Percentiles rank a stretch among this genome's conserved stretches.
Conservation (phyloP, 2,113 vertebrate species). For the Tenebrosternarchus preto region DNA sequence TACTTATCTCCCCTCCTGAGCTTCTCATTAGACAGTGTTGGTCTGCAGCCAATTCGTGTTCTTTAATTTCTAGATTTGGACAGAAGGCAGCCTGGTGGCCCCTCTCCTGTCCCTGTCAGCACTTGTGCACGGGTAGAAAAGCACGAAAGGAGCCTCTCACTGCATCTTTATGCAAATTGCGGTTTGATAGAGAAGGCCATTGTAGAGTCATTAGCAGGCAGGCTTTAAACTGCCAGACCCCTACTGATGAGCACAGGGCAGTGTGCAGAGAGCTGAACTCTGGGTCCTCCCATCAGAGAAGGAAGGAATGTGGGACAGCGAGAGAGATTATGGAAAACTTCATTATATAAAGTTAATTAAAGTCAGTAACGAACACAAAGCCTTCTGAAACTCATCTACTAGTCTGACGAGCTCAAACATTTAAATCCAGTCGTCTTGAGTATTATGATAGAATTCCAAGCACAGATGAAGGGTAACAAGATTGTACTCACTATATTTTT, state of each 20-base stretch:
- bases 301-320: background rate
- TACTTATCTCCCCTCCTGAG: background rate
- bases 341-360: slow-evolving; percentile 41
- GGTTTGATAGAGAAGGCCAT: slow-evolving; percentile 74
- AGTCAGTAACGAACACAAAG: slow-evolving; percentile 4
- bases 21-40: slow-evolving; percentile 1
- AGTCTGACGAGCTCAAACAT: background rate
- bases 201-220: slow-evolving; percentile 72
- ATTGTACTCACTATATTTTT: no score
- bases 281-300: background rate
- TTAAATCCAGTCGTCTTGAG: background rate
- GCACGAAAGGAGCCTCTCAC: slow-evolving; percentile 25
- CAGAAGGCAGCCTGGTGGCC: slow-evolving; percentile 22
- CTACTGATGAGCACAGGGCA: slow-evolving; percentile 63
- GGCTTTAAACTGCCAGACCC: slow-evolving; percentile 60
- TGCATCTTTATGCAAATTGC: slow-evolving; percentile 64
- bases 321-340: slow-evolving; percentile 28
- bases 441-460: background rate
- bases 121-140: background rate
- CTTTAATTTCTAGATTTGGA: slow-evolving; percentile 18
- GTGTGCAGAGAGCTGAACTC: slow-evolving; percentile 52
- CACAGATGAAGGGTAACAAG: background rate
- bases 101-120: background rate
- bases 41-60: slow-evolving; percentile 14
- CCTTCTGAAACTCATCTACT: background rate